Evolutionary conservation across 2,797 vertebrate genomes (phyloP), one percentile per base, ranked within the genome.

Genomic region (Myiotriccus ornatus): DNA sequence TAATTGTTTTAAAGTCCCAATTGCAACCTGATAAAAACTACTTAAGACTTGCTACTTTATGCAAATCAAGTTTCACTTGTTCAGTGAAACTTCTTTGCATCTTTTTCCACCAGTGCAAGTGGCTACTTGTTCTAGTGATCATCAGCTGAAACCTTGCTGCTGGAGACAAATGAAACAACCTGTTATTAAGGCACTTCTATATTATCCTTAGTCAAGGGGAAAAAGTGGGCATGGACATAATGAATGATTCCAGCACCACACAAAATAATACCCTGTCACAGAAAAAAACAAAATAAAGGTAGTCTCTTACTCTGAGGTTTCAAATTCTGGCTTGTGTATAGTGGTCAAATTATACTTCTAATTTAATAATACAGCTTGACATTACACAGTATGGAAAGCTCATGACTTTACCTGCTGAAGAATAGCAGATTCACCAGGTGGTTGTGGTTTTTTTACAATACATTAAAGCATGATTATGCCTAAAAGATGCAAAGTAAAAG

Each of bases 401-500:
- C 14, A 21, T 41, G 44, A 17, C 15, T 77, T 89, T 53, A 71
- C 32, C 60, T 93, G 24, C 65, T 59, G 47, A 87, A 85, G 24
- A 85, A 70, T 0, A 76, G 24, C n/a, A 55, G n/a, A 65, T 89
- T 79, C 75, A 79, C 60, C 70, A 24, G 16, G 12, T 10, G 23
- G 22, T 7, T 60, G 44, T 27, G 50, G 8, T 14, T 1, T 1
- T 55, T 88, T 80, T 46, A 12, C 34, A 73, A 30, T 32, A 73
- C 27, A 69, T 60, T 41, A 63, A 69, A 71, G 20, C 18, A 34
- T 46, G 14, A 77, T 74, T 83, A 44, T 55, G 25, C 34, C 71
- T 85, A 49, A 96, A 93, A 94, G 47, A 94, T 86, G 24, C 9
- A 64, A 52, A 93, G 65, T 62, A 76, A 84, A 88, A 95, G 84